Conservation (phyloP, 2,797 vertebrate species). For the Argyrosomus regius region DNA sequence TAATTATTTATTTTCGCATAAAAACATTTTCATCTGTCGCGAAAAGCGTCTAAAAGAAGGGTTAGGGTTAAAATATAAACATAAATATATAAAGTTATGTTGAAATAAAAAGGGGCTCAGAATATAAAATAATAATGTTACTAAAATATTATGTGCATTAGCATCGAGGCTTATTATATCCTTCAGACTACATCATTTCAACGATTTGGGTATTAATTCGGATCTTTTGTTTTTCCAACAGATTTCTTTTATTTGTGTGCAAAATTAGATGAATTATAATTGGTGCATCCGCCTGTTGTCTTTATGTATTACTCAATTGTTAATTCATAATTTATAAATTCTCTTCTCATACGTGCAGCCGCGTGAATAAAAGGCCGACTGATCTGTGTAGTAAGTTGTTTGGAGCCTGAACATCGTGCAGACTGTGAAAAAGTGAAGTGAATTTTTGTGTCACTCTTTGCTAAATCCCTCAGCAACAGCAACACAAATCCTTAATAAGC, state of each 20-base stretch:
- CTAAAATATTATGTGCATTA: not conserved
- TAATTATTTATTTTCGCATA: constrained; percentile 3
- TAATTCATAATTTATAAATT: not conserved
- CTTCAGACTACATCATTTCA: not conserved
- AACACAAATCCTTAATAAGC: not conserved
- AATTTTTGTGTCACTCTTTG: not conserved
- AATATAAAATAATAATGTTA: not conserved
- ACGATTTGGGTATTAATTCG: not conserved
- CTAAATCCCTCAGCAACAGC: not conserved
- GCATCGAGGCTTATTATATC: not conserved
- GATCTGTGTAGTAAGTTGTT: not conserved
- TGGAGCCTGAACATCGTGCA: not conserved
- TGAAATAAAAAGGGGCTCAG: not conserved
- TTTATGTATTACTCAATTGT: not conserved
- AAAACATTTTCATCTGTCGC: not conserved
- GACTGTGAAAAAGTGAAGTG: not conserved
- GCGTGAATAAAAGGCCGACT: not conserved
- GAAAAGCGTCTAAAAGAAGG: too few relatives aligned
- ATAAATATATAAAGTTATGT: too few relatives aligned
- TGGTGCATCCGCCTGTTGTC: not conserved
- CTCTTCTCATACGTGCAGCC: not conserved
- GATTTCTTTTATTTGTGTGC: not conserved
- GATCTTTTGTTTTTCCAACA: not conserved
- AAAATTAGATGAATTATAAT: not conserved
- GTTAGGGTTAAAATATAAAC: too few relatives aligned